Conservation (phyloP, 2,888 invertebrate genomes). For the Meiosimyza decipiens region DNA sequence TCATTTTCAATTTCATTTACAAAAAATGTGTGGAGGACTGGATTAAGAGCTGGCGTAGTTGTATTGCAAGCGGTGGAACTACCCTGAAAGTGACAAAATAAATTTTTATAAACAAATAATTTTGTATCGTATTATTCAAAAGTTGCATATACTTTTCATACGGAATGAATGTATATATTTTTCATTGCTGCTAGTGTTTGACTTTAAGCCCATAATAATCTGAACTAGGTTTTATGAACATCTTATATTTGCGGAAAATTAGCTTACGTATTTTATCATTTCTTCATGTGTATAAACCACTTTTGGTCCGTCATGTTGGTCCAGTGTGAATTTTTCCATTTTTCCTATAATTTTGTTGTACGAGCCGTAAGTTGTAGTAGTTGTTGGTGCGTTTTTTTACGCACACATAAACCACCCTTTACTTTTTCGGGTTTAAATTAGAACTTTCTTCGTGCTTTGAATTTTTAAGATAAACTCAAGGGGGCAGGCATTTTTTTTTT, state of each 20-base stretch:
- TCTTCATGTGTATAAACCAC: background rate
- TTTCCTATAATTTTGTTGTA: conserved; percentile 2
- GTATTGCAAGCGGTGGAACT: too few species aligned
- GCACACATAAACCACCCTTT: conserved; percentile 33
- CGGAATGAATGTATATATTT: too few species aligned
- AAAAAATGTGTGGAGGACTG: too few species aligned
- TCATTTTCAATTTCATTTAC: too few species aligned
- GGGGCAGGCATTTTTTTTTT: conserved; percentile 51
- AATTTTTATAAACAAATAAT: too few species aligned
- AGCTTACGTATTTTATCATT: background rate
- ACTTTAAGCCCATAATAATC: too few species aligned
- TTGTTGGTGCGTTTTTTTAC: conserved; percentile 7
- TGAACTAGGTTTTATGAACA: background rate
- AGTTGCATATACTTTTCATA: too few species aligned
- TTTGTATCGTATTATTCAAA: too few species aligned
- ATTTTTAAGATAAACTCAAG: conserved; percentile 65
- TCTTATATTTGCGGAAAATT: too few species aligned
- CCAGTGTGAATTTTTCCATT: conserved; percentile 32
- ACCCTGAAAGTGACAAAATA: too few species aligned
- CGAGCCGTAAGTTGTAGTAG: background rate
- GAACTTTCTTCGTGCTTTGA: conserved; percentile 67
- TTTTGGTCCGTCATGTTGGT: conserved; percentile 18
- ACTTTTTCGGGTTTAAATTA: conserved; percentile 62
- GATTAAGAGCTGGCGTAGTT: too few species aligned
- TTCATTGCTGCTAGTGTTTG: too few species aligned